phyloP scores from a whole-genome alignment of 2,888 invertebrate species.

The Odontothrips loti region DNA sequence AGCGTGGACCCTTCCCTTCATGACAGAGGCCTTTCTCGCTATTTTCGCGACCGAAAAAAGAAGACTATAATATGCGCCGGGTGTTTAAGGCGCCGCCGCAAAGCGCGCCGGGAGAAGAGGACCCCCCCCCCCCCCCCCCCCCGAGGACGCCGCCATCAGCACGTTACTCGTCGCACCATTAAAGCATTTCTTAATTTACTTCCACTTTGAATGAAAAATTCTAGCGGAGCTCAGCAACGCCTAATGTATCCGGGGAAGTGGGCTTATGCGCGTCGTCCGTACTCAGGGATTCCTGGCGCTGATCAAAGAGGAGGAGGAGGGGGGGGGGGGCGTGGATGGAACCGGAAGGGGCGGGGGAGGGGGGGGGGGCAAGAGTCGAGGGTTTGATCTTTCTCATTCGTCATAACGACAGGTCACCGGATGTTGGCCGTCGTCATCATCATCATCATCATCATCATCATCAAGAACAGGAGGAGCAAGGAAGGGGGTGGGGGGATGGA shows the following conservation, averaged over 20 bases:
- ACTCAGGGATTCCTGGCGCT: too few species aligned
- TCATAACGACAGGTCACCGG: neutral
- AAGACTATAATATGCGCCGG: neutral
- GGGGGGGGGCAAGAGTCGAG: neutral
- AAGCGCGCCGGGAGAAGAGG: too few species aligned
- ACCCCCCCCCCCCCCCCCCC: too few species aligned
- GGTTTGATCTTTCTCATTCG: neutral
- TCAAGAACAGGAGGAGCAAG: too few species aligned
- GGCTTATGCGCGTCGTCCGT: too few species aligned
- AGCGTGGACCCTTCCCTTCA: neutral
- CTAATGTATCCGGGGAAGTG: slow-evolving; percentile 18
- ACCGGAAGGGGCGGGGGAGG: neutral
- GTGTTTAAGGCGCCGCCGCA: too few species aligned
- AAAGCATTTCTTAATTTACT: slow-evolving; percentile 18
- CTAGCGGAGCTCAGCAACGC: neutral
- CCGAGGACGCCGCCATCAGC: too few species aligned
- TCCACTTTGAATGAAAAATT: slow-evolving; percentile 5
- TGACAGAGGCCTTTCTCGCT: neutral
- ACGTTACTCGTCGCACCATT: neutral
- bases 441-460: too few species aligned
- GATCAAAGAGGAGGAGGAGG: too few species aligned
- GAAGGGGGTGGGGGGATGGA: neutral
- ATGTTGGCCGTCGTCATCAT: neutral
- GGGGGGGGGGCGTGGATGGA: too few species aligned
- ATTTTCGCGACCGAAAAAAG: slow-evolving; percentile 4